Evolutionary conservation across 2,888 invertebrate species (phyloP).

Genomic region (Mellilla xanthometata): DNA sequence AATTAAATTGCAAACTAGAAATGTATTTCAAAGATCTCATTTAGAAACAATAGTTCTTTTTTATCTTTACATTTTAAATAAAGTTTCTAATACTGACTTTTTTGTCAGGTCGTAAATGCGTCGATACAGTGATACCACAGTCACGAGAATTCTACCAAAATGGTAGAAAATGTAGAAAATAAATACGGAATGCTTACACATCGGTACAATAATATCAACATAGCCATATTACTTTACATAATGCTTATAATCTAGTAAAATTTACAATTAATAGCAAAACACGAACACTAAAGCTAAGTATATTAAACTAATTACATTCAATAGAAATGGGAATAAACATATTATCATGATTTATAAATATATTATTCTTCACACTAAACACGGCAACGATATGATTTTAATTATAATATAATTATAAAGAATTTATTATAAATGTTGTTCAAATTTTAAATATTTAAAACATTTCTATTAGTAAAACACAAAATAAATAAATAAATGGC

Average conservation of each 20-base stretch:
- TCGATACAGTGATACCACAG: conserved; percentile 47
- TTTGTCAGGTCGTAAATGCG: conserved; percentile 62
- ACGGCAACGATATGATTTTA: background rate
- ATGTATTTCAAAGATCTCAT: background rate
- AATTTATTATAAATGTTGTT: background rate
- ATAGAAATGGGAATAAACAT: background rate
- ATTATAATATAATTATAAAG: background rate
- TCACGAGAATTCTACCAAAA: conserved; percentile 23
- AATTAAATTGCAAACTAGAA: too few species aligned
- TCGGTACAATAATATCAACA: conserved; percentile 26
- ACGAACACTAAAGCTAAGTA: conserved; percentile 12
- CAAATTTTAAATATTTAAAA: background rate
- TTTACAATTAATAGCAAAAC: conserved; percentile 25
- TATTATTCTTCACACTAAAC: too few species aligned
- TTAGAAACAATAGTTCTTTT: conserved; percentile 12
- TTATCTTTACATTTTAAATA: conserved; percentile 38
- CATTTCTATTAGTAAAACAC: background rate
- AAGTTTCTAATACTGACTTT: conserved; percentile 58
- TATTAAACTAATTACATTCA: background rate
- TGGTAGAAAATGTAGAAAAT: conserved; percentile 33
- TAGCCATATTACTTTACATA: conserved; percentile 19
- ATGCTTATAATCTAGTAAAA: conserved; percentile 20
- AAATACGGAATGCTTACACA: conserved; percentile 52
- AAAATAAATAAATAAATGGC: conserved; percentile 4
- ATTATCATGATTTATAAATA: too few species aligned